Conservation (phyloP, 2,797 vertebrate species). For the Margarornis squamiger region DNA sequence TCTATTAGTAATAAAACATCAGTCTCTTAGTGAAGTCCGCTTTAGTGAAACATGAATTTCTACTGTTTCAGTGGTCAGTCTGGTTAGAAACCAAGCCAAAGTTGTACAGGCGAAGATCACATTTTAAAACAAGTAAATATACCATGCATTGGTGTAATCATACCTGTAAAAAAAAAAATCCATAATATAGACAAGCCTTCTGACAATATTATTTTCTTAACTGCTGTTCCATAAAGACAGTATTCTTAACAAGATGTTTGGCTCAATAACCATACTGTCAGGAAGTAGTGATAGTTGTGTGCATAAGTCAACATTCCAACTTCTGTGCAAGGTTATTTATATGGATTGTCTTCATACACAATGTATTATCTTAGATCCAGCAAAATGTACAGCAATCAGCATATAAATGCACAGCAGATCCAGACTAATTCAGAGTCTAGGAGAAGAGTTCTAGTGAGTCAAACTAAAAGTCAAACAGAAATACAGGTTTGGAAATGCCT, state of each 20-base stretch:
- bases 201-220: background rate
- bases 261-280: background rate
- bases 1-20: background rate
- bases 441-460: background rate
- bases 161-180: background rate
- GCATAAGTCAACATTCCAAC: background rate
- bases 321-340: background rate
- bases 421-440: background rate
- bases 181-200: background rate
- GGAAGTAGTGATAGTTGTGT: background rate
- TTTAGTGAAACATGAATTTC: background rate
- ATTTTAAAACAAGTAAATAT: background rate
- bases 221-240: background rate
- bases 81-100: background rate
- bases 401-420: background rate
- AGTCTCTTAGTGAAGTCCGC: background rate
- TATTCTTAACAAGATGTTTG: background rate
- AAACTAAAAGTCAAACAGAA: background rate
- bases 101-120: accelerated
- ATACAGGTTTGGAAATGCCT: background rate
- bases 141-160: background rate
- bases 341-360: background rate
- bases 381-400: background rate
- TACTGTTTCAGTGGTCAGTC: background rate
- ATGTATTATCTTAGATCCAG: background rate